These are phyloP conservation scores for Zaprionus kolodkinae DNA, from an alignment of 1,140 invertebrate species.

Conservation along the genomic window DNA sequence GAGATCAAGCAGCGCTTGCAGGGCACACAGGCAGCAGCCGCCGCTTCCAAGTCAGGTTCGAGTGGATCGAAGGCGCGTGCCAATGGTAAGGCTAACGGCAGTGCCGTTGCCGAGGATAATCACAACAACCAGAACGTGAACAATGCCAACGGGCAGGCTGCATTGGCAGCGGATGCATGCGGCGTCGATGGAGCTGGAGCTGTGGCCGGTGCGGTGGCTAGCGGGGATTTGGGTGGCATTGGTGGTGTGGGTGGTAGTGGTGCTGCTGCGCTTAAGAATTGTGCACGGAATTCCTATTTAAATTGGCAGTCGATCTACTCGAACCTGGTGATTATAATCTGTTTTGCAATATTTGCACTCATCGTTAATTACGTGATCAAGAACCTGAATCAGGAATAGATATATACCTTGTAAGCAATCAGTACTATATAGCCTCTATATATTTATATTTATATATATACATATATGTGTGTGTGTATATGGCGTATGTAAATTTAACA, in stretches of 20 bases:
- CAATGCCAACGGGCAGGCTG: neutral
- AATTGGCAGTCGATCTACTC: conserved; percentile 83
- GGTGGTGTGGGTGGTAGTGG: conserved; percentile 34
- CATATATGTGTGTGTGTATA: conserved; percentile 63
- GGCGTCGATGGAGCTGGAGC: conserved; percentile 26
- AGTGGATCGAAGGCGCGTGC: conserved; percentile 11
- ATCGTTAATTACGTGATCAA: conserved; percentile 84
- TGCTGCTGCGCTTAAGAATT: conserved; percentile 53
- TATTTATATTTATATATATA: conserved; percentile 62
- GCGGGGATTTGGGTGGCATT: conserved; percentile 25
- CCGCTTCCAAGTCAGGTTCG: conserved; percentile 36
- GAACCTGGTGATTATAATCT: conserved; percentile 82
- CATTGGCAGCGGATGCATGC: conserved; percentile 1
- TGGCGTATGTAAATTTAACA: conserved; percentile 61
- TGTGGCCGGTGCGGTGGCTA: conserved; percentile 24
- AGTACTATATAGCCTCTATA: conserved; percentile 62
- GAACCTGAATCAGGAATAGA: conserved; percentile 84
- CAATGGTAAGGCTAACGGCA: conserved; percentile 56
- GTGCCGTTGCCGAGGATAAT: conserved; percentile 29
- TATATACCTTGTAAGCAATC: conserved; percentile 60
- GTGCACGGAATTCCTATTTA: conserved; percentile 70
- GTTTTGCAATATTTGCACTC: conserved; percentile 83
- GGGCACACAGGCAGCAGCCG: conserved; percentile 42
- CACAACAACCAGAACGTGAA: conserved; percentile 13
- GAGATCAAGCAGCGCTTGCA: conserved; percentile 74